A percentile compares a stretch with the other conserved stretches of the same genome.
These are phyloP conservation scores for human DNA, from an alignment of 2,113 vertebrate genomes.

Conservation along the genomic window GRCh38 chr2:71715501-71716000, in stretches of 20 bases:
- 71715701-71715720: background rate
- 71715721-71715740: background rate
- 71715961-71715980: background rate
- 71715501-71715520: background rate
- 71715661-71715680: background rate
- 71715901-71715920: background rate
- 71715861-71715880: background rate
- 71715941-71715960: background rate
- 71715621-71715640: background rate
- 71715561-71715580: background rate
- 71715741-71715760: background rate
- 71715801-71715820: background rate
- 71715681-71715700: background rate
- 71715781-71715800: background rate
- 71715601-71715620: background rate
- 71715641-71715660: background rate
- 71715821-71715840: background rate
- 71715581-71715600: background rate
- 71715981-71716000: background rate
- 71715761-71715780: background rate
- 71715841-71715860: background rate
- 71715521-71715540: background rate
- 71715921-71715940: background rate
- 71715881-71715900: background rate
- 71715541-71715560: background rate